These are phyloP conservation scores for Erebia palarica DNA, from an alignment of 2,888 invertebrate genomes.

Conservation along the genomic window DNA sequence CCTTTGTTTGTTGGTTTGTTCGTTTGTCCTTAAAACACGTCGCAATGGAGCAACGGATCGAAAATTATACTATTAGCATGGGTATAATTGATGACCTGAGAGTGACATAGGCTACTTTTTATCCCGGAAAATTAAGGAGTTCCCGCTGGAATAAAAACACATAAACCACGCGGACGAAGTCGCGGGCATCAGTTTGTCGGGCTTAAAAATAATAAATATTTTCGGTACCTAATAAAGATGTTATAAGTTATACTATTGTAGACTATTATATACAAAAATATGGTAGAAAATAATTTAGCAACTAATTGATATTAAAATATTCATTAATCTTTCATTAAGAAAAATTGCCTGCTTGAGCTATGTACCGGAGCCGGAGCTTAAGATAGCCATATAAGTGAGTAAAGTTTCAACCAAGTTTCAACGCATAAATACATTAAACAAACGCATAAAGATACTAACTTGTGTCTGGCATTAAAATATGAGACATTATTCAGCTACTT, in stretches of 20 bases:
- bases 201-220: conserved; percentile 41
- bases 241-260: no score
- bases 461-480: conserved; percentile 9
- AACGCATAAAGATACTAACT: conserved; percentile 15
- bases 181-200: conserved; percentile 55
- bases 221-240: conserved; percentile 26
- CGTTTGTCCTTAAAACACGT: no score
- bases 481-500: conserved; percentile 17
- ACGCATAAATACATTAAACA: conserved; percentile 14
- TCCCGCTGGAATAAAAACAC: no score
- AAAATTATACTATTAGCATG: no score
- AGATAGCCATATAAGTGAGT: conserved; percentile 14
- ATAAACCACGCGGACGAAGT: no score
- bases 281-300: neutral
- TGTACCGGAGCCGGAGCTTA: conserved; percentile 9
- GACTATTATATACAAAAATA: neutral
- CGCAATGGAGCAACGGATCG: no score
- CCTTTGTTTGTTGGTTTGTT: no score
- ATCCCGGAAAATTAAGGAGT: no score
- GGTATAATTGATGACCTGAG: no score
- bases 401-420: conserved; percentile 8
- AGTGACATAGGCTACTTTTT: no score
- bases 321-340: conserved; percentile 22
- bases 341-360: conserved; percentile 43
- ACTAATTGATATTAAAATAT: conserved; percentile 6